These are phyloP conservation scores for Rafetus swinhoei DNA, from an alignment of 2,113 vertebrate species.

Conservation along the genomic window DNA sequence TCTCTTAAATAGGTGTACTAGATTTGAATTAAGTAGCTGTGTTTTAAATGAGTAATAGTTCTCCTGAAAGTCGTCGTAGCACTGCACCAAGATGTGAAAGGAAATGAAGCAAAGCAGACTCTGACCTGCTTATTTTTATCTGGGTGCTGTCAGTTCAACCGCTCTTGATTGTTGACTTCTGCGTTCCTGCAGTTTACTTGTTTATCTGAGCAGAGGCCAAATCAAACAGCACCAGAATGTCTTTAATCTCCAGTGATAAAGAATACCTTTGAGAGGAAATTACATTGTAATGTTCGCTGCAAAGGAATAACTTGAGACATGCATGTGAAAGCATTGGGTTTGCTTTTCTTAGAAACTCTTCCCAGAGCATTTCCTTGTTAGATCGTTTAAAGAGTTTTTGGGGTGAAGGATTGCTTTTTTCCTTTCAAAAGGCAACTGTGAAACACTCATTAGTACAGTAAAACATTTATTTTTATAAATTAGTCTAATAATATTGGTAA, in stretches of 20 bases:
- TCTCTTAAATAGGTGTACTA: not conserved
- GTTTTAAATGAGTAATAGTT: not conserved
- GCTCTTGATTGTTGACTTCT: constrained; percentile 55
- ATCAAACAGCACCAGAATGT: constrained; percentile 62
- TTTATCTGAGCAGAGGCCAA: constrained; percentile 71
- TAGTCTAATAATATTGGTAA: not conserved
- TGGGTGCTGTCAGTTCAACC: constrained; percentile 54
- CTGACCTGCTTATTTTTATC: constrained; percentile 69
- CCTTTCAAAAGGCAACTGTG: not conserved
- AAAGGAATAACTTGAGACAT: constrained; percentile 25
- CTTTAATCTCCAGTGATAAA: constrained; percentile 74
- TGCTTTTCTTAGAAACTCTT: not conserved
- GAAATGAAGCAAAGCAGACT: constrained; percentile 72
- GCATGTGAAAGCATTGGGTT: not conserved
- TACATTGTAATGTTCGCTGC: constrained; percentile 17
- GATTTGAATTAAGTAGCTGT: not conserved
- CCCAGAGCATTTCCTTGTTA: not conserved
- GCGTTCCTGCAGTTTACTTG: constrained; percentile 70
- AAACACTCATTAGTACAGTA: constrained; percentile 3
- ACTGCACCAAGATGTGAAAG: constrained; percentile 24
- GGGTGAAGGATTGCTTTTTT: not conserved
- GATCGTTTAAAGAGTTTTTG: not conserved
- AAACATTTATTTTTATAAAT: not conserved
- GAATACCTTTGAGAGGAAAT: constrained; percentile 76
- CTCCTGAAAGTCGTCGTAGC: not conserved